Percentiles rank a stretch among this genome's conserved stretches.
These are phyloP conservation scores for Petrocephalus zakoni DNA, from an alignment of 2,113 vertebrate genomes.

Conservation along the genomic window DNA sequence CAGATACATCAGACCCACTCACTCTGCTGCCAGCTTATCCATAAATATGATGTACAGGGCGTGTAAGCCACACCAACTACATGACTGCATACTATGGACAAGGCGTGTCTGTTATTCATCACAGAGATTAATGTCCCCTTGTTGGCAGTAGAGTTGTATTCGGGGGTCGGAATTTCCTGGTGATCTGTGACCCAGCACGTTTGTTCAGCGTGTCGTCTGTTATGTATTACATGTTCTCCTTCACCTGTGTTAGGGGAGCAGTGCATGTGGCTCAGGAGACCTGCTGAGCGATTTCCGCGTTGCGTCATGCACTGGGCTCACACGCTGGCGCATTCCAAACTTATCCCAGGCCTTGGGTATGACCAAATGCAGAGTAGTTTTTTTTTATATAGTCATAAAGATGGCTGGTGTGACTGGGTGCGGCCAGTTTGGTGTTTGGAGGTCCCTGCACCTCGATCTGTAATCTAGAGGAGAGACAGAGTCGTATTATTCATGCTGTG, in stretches of 20 bases:
- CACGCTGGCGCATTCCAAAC: background rate
- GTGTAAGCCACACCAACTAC: conserved; percentile 42
- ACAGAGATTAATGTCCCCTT: conserved; percentile 33
- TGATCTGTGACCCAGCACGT: background rate
- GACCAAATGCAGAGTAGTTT: background rate
- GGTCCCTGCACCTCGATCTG: background rate
- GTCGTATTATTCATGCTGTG: background rate
- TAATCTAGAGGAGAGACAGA: conserved; percentile 18
- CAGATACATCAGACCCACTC: conserved; percentile 46
- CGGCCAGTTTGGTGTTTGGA: background rate
- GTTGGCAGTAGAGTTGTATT: conserved; percentile 14
- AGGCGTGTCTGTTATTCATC: conserved; percentile 32
- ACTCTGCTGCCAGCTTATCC: conserved; percentile 38
- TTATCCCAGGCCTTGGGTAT: background rate
- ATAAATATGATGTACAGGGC: conserved; percentile 38
- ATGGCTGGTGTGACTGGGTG: background rate
- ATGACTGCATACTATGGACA: conserved; percentile 33
- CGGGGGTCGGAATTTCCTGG: conserved; percentile 2
- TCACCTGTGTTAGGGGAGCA: background rate
- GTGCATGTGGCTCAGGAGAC: background rate
- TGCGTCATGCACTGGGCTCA: background rate
- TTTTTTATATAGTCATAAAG: background rate
- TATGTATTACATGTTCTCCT: background rate
- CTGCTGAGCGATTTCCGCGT: background rate
- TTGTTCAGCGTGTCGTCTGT: background rate